Base-by-base conservation (phyloP, 37 sponge, comb jelly and placozoan genomes). In the Tethya wilhelma region DNA sequence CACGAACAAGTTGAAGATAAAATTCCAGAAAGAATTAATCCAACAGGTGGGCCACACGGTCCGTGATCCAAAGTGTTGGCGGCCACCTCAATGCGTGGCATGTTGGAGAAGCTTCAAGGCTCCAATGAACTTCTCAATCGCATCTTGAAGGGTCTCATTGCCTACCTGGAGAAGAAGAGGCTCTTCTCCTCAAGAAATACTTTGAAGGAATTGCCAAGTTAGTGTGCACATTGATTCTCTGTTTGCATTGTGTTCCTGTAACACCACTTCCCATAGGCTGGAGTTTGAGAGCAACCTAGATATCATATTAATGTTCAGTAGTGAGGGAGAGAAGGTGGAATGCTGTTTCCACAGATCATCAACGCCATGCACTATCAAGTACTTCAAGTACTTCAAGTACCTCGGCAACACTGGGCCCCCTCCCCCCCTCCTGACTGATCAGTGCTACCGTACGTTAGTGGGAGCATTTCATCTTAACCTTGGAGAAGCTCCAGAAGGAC, bases 361-460 rank as follows among this genome's bases (percentile, higher is more conserved):
- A 99, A 96, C 67, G 97, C 99, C 23, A n/a, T n/a, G n/a, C n/a
- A 56, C 74, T 39, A 95, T 99, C 63, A 80, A 69, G 57, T 99
- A 99, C 75, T 89, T 92, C 40, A n/a, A n/a, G n/a, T n/a, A n/a
- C n/a, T 96, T 90, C 62, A 97, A 99, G 75, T 99, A 99, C 79
- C 91, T 99, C 9, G 99, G 99, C 4, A 99, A 99, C 79, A 89
- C 97, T 30, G 90, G n/a, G n/a, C n/a, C n/a, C n/a, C n/a, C n/a
- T n/a, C n/a, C n/a, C n/a, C n/a, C 99, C 25, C 99, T 97, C 4
- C 87, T 99, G 41, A 99, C 99, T 72, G 99, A 99, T 53, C 90
- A 97, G 25, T 99, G 99, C 89, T 99, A 99, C 67, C 90, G 99
- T 4, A 99, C 99, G n/a, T 95, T 99, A 38, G 89, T 99, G 28